Evolutionary conservation across 2,113 vertebrate genomes (phyloP).

Genomic region (Siniperca chuatsi): DNA sequence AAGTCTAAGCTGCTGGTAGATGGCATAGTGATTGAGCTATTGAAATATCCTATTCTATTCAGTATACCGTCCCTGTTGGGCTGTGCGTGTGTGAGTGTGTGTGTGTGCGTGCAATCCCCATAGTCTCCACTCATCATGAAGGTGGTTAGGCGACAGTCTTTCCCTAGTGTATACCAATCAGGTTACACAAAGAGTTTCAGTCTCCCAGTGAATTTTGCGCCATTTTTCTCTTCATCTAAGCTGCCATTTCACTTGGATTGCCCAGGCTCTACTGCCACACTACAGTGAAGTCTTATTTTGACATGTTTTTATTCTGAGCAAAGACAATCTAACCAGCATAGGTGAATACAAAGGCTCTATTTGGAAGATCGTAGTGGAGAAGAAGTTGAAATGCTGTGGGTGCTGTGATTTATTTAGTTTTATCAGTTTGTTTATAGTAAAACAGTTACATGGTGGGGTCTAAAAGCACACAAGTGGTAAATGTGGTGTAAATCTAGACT

Average conservation of each 20-base stretch:
- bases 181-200: conserved; percentile 43
- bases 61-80: neutral
- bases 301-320: conserved; percentile 42
- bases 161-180: conserved; percentile 65
- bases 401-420: neutral
- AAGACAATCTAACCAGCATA: conserved; percentile 4
- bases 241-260: conserved; percentile 60
- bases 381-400: neutral
- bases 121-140: conserved; percentile 55
- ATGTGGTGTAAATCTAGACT: neutral
- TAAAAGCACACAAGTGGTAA: neutral
- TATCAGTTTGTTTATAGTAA: neutral
- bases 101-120: conserved; percentile 37
- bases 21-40: conserved; percentile 62
- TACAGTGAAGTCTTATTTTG: conserved; percentile 50
- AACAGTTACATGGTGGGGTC: neutral
- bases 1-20: conserved; percentile 55
- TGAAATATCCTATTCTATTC: conserved; percentile 52
- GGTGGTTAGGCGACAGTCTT: conserved; percentile 55
- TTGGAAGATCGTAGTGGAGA: neutral
- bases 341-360: conserved; percentile 1
- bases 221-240: conserved; percentile 71
- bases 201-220: conserved; percentile 50
- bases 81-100: neutral
- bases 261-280: conserved; percentile 35